phyloP scores from a whole-genome alignment of 2,113 vertebrate genomes.

The Brevimyrus niger region DNA sequence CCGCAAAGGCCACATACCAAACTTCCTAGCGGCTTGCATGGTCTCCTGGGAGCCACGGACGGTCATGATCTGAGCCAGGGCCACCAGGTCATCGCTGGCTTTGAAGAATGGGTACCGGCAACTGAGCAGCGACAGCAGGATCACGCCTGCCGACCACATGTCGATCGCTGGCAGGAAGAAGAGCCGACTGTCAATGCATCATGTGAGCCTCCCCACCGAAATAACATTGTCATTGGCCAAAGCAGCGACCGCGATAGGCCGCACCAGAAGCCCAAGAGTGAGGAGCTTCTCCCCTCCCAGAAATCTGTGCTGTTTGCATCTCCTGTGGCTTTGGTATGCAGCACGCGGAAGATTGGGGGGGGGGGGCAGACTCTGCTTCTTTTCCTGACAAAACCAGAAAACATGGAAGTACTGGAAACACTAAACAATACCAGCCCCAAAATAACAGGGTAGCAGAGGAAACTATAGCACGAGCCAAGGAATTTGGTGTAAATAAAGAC shows the following conservation, averaged over 20 bases:
- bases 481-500: slow-evolving; percentile 10
- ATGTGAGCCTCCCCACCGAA: background rate
- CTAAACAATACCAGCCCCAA: slow-evolving; percentile 18
- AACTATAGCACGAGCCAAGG: background rate
- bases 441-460: slow-evolving; percentile 18
- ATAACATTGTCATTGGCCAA: background rate
- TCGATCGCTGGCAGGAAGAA: slow-evolving; percentile 76
- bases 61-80: slow-evolving; percentile 93
- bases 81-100: slow-evolving; percentile 90
- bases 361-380: background rate
- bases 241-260: background rate
- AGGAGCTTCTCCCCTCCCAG: background rate
- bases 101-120: slow-evolving; percentile 96
- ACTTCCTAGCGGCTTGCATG: slow-evolving; percentile 77
- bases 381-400: slow-evolving; percentile 15
- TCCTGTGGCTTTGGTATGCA: background rate
- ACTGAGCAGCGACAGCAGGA: slow-evolving; percentile 91
- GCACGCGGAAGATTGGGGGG: background rate
- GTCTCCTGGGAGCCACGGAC: slow-evolving; percentile 89
- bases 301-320: background rate
- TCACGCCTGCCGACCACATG: slow-evolving; percentile 91
- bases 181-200: background rate
- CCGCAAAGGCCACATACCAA: slow-evolving; percentile 61
- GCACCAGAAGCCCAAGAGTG: background rate
- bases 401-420: slow-evolving; percentile 9